Conservation (phyloP, 2,797 vertebrate genomes). For the Pipistrellus pygmaeus region DNA sequence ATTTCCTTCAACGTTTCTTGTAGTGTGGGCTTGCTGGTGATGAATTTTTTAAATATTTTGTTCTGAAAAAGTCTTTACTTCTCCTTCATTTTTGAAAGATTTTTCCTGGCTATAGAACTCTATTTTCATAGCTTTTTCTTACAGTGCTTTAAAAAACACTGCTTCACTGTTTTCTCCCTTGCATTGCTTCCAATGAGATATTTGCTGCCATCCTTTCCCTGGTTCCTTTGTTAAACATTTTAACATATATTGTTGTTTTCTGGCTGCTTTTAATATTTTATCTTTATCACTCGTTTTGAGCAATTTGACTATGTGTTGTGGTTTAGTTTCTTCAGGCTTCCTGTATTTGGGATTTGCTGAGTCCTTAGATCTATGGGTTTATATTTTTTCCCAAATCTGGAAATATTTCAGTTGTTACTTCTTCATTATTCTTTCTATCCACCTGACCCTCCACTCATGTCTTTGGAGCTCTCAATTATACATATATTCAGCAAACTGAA, state of each 20-base stretch:
- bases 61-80: neutral
- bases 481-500: neutral
- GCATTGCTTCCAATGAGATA: neutral
- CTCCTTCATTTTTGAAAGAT: neutral
- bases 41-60: neutral
- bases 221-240: neutral
- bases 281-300: neutral
- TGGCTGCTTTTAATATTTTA: conserved; percentile 6
- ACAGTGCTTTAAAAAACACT: neutral
- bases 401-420: neutral
- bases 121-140: neutral
- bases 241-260: neutral
- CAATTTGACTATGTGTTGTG: neutral
- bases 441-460: neutral
- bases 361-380: neutral
- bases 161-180: neutral
- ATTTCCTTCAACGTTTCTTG: neutral
- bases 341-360: neutral
- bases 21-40: neutral
- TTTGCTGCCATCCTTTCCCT: neutral
- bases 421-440: neutral
- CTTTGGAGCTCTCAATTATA: neutral
- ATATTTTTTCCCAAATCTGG: neutral
- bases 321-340: conserved; percentile 9
- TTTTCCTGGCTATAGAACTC: neutral